Conservation (phyloP, 1,140 invertebrate genomes). For the Rhagoletis zephyria region DNA sequence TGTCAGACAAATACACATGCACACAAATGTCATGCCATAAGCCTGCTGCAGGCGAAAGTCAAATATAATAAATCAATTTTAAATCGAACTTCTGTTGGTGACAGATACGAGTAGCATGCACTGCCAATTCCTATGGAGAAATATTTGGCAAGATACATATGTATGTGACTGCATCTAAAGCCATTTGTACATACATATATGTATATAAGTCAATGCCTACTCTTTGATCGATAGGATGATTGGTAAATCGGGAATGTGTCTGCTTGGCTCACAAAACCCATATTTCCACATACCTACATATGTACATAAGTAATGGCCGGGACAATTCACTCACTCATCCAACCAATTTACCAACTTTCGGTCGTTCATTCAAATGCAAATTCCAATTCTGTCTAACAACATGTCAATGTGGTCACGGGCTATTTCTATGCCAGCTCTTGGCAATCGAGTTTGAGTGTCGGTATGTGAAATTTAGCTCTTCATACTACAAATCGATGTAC, state of each 20-base stretch:
- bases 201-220: neutral
- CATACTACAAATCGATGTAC: neutral
- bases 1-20: neutral
- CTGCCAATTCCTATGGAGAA: neutral
- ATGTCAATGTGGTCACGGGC: constrained; percentile 30
- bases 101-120: neutral
- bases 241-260: neutral
- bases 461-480: constrained; percentile 28
- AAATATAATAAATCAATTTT: constrained; percentile 24
- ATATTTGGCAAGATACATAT: neutral
- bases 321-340: neutral
- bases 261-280: neutral
- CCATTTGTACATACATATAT: neutral
- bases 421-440: neutral
- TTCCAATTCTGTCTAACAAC: constrained; percentile 16
- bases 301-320: neutral
- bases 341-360: neutral
- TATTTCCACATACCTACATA: neutral
- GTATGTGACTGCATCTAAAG: neutral
- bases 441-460: neutral
- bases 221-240: neutral
- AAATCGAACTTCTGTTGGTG: constrained; percentile 22
- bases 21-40: neutral
- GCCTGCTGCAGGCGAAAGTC: constrained; percentile 9
- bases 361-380: constrained; percentile 10